Base-by-base conservation (phyloP, 2,113 vertebrate genomes). In the Urocynchramus pylzowi region DNA sequence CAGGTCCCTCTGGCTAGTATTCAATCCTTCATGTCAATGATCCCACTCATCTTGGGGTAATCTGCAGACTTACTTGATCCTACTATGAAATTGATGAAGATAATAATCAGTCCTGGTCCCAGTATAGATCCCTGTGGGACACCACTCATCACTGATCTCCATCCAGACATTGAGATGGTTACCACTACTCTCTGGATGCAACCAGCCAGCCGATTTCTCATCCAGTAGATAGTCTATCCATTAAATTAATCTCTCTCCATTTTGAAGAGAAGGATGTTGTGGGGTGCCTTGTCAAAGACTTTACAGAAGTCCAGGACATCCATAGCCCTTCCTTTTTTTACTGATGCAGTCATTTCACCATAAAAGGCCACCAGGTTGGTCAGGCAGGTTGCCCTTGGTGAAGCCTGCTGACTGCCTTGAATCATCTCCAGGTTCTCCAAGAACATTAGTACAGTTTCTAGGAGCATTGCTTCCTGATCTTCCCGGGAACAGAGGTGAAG, bases 21-120 rank as follows among this genome's bases (percentile, higher is more conserved):
- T n/a, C 14, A 4, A 0, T 53, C 47, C 16, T n/a, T 84, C 24
- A 49, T 50, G 22, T 69, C 33, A 50, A 1, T 22, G 0, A 0
- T 5, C 22, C 6, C 10, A 18, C 5, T 74, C 20, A 37, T 5
- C 31, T 73, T 50, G 28, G 16, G 31, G 30, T 65, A 1, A 3
- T 22, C 41, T 54, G 11, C 22, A 77, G 4, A 37, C 7, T 22
- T 63, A 20, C 47, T 41, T 2, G 0, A 56, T 74, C 27, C 23
- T 12, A 9, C 7, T 16, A 1, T 50, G 44, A 37, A 41, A n/a
- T 3, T 47, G 35, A n/a, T n/a, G 31, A 50, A 69, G 30, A 22
- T 56, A 61, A 8, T 60, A 11, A 82, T 39, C 11, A 78, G 17
- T 31, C 35, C 30, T 65, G 5, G 4, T 65, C 6, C 14, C 9